These are phyloP conservation scores for Odontothrips loti DNA, from an alignment of 2,888 invertebrate genomes.

Conservation along the genomic window DNA sequence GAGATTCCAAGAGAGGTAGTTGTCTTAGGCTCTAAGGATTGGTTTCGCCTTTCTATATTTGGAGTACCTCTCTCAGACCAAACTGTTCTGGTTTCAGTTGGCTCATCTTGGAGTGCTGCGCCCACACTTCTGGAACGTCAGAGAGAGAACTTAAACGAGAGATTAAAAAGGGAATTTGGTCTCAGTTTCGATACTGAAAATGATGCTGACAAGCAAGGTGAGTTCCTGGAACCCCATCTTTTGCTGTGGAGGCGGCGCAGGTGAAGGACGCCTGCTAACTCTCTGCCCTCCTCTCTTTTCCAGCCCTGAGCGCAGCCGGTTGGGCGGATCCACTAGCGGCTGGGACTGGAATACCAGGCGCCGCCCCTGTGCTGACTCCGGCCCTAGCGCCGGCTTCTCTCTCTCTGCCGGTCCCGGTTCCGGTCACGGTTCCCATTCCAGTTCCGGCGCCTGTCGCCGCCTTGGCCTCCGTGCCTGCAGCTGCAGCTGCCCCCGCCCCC, in stretches of 20 bases:
- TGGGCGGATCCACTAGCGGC: too few relatives aligned
- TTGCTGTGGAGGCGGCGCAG: too few relatives aligned
- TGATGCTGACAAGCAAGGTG: conserved; percentile 61
- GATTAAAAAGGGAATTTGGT: conserved; percentile 78
- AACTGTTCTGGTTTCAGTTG: background rate
- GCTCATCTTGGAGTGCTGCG: conserved; percentile 57
- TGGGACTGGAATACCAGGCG: too few relatives aligned
- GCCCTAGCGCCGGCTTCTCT: background rate
- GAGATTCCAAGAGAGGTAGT: background rate
- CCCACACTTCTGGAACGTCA: conserved; percentile 81
- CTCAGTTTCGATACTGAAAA: conserved; percentile 54
- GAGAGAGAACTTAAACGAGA: conserved; percentile 80
- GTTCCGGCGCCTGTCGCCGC: conserved; percentile 3
- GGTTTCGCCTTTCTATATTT: background rate
- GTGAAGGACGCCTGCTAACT: too few relatives aligned
- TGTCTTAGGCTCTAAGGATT: background rate
- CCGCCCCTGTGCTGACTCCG: background rate
- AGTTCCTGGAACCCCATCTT: conserved; percentile 36
- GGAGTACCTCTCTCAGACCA: background rate
- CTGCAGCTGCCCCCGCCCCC: background rate
- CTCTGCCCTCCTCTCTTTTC: too few relatives aligned
- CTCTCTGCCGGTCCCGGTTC: background rate
- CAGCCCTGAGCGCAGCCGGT: too few relatives aligned
- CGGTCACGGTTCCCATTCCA: background rate
- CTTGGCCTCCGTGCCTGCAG: conserved; percentile 1